Conservation (phyloP, 2,113 vertebrate species). For the Lepisosteus osseus region DNA sequence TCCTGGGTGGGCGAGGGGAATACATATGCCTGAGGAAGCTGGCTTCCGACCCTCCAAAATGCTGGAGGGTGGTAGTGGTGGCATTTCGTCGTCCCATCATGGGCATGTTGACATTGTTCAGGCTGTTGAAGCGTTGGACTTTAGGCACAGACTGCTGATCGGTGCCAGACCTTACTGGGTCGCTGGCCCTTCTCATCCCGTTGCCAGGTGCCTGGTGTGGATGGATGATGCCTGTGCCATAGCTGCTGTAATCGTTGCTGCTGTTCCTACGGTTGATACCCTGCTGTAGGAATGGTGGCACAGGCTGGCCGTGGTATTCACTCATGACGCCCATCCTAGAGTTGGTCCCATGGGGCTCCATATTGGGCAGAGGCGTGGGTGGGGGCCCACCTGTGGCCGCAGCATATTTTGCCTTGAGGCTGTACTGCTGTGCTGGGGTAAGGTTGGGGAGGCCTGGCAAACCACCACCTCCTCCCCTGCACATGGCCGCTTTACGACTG, state of each 20-base stretch:
- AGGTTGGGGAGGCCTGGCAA: constrained; percentile 76
- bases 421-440: constrained; percentile 85
- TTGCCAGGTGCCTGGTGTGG: constrained; percentile 66
- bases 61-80: constrained; percentile 48
- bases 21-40: constrained; percentile 73
- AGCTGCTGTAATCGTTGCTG: constrained; percentile 67
- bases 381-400: constrained; percentile 84
- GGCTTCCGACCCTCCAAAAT: constrained; percentile 63
- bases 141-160: constrained; percentile 66
- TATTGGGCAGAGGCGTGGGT: constrained; percentile 72
- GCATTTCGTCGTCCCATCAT: constrained; percentile 62
- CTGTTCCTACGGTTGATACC: constrained; percentile 67
- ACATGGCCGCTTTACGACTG: constrained; percentile 56
- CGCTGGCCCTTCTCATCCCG: constrained; percentile 78
- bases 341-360: constrained; percentile 62
- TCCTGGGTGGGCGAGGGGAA: constrained; percentile 84
- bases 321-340: constrained; percentile 49
- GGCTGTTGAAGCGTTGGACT: constrained; percentile 83
- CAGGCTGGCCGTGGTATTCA: constrained; percentile 57
- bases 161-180: constrained; percentile 69
- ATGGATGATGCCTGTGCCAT: constrained; percentile 63
- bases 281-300: constrained; percentile 61
- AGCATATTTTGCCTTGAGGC: constrained; percentile 85
- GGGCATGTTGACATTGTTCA: constrained; percentile 66
- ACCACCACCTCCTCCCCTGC: constrained; percentile 42